A percentile compares a stretch with the other conserved stretches of the same genome.
Evolutionary conservation across 2,888 invertebrate species (phyloP).

Genomic region (Ctena decussata): DNA sequence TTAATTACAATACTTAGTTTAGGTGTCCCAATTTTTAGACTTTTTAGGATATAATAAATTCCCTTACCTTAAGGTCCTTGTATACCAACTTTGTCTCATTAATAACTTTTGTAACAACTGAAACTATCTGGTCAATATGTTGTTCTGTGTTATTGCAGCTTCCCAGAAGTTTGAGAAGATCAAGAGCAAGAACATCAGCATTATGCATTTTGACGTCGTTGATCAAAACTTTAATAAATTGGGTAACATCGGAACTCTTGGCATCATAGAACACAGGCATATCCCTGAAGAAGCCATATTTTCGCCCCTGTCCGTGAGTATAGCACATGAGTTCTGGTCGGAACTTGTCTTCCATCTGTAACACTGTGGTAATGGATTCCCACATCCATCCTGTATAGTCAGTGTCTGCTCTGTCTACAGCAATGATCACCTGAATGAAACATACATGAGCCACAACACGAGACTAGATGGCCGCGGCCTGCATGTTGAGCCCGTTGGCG

Average conservation of each 20-base stretch:
- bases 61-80: constrained; percentile 15
- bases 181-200: constrained; percentile 54
- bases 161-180: constrained; percentile 45
- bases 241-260: background rate
- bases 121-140: constrained; percentile 31
- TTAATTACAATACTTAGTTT: no score
- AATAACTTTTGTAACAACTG: background rate
- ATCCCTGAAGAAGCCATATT: constrained; percentile 67
- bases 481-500: no score
- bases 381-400: constrained; percentile 55
- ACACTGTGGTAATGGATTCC: constrained; percentile 57
- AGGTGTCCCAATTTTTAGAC: no score
- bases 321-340: constrained; percentile 58
- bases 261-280: background rate
- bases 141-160: constrained; percentile 43
- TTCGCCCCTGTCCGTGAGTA: constrained; percentile 59
- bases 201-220: background rate
- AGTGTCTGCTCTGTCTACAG: background rate
- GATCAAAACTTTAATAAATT: background rate
- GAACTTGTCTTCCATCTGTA: constrained; percentile 31
- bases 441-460: no score
- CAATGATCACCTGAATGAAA: constrained; percentile 31
- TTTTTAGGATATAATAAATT: no score
- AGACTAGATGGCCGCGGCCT: no score
- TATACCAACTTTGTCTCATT: constrained; percentile 15